Evolutionary conservation across 2,797 vertebrate genomes (phyloP).

Genomic region (Pterois miles): DNA sequence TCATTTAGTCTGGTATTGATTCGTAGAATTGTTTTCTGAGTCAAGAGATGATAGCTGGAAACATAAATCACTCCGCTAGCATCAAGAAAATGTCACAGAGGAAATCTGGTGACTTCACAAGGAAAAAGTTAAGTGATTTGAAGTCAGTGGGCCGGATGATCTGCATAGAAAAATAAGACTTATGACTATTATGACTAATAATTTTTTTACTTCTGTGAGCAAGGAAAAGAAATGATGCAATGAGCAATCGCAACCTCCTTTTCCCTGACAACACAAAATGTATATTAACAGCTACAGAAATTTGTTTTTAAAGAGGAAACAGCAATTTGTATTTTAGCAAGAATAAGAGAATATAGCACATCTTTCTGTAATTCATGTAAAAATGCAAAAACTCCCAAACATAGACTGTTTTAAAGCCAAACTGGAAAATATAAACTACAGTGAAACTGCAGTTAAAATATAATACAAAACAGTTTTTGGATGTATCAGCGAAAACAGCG

Average conservation of each 20-base stretch:
- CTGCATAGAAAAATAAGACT: neutral
- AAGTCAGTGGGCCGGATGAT: neutral
- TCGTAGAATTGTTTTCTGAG: constrained; percentile 36
- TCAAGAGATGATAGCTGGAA: constrained; percentile 26
- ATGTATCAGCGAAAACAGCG: too few species aligned
- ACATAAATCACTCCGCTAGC: constrained; percentile 28
- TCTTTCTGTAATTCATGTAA: too few species aligned
- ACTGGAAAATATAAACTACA: too few species aligned
- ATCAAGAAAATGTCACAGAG: constrained; percentile 25
- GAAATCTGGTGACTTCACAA: neutral
- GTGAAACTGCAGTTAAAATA: too few species aligned
- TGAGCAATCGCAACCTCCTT: neutral
- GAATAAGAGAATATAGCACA: too few species aligned
- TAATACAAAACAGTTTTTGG: too few species aligned
- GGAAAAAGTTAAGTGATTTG: neutral
- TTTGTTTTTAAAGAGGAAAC: neutral
- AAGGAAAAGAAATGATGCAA: neutral
- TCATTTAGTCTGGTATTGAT: constrained; percentile 62
- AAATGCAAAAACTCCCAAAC: too few species aligned
- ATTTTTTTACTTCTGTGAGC: neutral
- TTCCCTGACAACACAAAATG: neutral
- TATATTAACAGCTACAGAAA: neutral
- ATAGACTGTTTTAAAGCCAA: too few species aligned
- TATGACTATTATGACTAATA: neutral
- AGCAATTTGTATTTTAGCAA: neutral